Evolutionary conservation across 1,140 invertebrate species (phyloP).

Genomic region (Philopotamus ludificatus): DNA sequence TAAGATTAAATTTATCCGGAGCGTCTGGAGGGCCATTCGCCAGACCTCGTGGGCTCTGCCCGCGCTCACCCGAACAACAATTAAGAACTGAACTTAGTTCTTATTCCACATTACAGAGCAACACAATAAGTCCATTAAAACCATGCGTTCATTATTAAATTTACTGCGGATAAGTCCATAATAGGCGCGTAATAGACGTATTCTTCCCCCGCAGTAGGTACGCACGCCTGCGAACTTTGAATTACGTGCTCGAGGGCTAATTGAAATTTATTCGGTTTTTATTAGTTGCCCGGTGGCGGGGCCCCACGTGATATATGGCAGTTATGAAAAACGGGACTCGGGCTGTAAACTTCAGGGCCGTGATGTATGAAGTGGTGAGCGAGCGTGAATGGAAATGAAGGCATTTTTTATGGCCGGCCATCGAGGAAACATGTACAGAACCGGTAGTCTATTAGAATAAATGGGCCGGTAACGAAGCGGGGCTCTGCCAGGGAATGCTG

Average conservation of each 20-base stretch:
- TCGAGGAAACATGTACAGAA: too few species aligned
- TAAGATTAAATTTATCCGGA: conserved; percentile 39
- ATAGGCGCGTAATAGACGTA: conserved; percentile 14
- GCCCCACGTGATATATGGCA: neutral
- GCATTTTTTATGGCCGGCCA: neutral
- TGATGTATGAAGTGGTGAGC: neutral
- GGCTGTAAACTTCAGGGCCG: neutral
- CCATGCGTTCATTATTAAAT: conserved; percentile 39
- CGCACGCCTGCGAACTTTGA: conserved; percentile 21
- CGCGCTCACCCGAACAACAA: conserved; percentile 37
- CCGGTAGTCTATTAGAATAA: too few species aligned
- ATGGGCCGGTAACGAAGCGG: too few species aligned
- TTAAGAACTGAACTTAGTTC: conserved; percentile 42
- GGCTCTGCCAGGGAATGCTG: too few species aligned
- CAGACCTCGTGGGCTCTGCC: neutral
- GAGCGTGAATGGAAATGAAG: neutral
- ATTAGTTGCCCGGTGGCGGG: conserved; percentile 25
- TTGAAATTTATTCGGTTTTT: conserved; percentile 41
- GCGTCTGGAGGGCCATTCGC: conserved; percentile 25
- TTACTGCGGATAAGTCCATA: conserved; percentile 26
- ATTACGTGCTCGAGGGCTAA: conserved; percentile 35
- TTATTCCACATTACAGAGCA: conserved; percentile 36
- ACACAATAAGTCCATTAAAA: conserved; percentile 42
- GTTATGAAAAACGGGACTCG: neutral
- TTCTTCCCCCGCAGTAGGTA: conserved; percentile 8